A percentile compares a stretch with the other conserved stretches of the same genome.
Evolutionary conservation across 1,140 invertebrate genomes (phyloP).

Genomic region (Vanessa tameamea): DNA sequence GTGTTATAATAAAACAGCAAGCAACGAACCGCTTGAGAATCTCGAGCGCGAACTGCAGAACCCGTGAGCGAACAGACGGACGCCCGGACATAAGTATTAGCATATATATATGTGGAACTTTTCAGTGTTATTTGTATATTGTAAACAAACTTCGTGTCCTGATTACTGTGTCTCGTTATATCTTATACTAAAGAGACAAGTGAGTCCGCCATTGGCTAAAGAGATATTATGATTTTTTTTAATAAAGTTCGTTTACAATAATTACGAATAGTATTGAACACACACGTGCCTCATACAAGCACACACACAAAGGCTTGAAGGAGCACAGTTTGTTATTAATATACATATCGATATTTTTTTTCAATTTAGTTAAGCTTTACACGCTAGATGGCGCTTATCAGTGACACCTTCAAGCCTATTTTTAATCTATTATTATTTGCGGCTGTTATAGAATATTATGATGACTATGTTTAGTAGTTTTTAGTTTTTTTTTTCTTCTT

Average conservation of each 20-base stretch:
- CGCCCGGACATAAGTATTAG: slow-evolving; percentile 42
- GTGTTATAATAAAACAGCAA: slow-evolving; percentile 56
- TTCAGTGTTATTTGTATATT: neutral
- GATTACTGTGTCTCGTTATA: too few species aligned
- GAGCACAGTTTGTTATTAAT: neutral
- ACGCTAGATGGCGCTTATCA: slow-evolving; percentile 2
- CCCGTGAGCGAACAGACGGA: slow-evolving; percentile 55
- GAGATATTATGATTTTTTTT: neutral
- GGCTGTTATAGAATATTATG: neutral
- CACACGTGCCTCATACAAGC: slow-evolving; percentile 9
- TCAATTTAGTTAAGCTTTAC: neutral
- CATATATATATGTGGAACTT: slow-evolving; percentile 24
- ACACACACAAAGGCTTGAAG: slow-evolving; percentile 24
- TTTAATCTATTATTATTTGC: slow-evolving; percentile 1
- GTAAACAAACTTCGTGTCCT: neutral
- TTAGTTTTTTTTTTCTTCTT: neutral
- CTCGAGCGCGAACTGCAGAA: slow-evolving; percentile 75
- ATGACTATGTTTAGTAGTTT: too few species aligned
- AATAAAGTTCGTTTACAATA: slow-evolving; percentile 1
- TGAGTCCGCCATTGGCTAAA: too few species aligned
- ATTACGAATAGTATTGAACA: slow-evolving; percentile 7
- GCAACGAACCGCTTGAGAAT: slow-evolving; percentile 79
- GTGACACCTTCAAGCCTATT: slow-evolving; percentile 7
- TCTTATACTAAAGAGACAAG: too few species aligned
- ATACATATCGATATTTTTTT: neutral